These are phyloP conservation scores for Zygothrica quintamaculata DNA, from an alignment of 2,888 invertebrate species.

Conservation along the genomic window DNA sequence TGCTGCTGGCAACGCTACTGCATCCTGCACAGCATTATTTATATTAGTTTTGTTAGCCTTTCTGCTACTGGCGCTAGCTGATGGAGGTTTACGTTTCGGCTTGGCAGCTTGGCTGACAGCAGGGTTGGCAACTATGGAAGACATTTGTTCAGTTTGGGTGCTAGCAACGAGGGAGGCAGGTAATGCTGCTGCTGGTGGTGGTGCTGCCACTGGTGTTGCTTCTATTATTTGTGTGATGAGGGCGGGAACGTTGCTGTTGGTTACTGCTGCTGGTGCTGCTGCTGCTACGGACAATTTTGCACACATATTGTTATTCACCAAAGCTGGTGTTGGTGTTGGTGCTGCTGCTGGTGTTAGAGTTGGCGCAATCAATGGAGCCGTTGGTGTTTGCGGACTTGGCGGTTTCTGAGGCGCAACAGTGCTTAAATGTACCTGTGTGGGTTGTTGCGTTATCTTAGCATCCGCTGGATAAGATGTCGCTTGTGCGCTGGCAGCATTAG, in stretches of 20 bases:
- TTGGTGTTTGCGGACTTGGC: constrained; percentile 72
- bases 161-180: constrained; percentile 18
- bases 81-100: constrained; percentile 52
- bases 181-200: constrained; percentile 5
- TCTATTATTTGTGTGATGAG: constrained; percentile 8
- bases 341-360: constrained; percentile 28
- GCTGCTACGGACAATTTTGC: constrained; percentile 16
- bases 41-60: constrained; percentile 49
- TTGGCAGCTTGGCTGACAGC: constrained; percentile 19
- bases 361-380: constrained; percentile 45
- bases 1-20: background rate
- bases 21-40: constrained; percentile 19
- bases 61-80: constrained; percentile 31
- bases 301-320: constrained; percentile 31
- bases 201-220: constrained; percentile 8
- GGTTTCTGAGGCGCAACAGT: constrained; percentile 58
- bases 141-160: constrained; percentile 68
- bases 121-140: constrained; percentile 73
- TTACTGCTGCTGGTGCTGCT: constrained; percentile 7
- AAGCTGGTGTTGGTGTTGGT: constrained; percentile 70
- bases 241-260: constrained; percentile 9
- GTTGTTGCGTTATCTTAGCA: constrained; percentile 22
- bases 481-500: constrained; percentile 24
- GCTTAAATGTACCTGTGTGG: constrained; percentile 31
- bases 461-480: constrained; percentile 31